phyloP scores from a whole-genome alignment of 2,113 vertebrate genomes.

The Telmatochromis brichardi region DNA sequence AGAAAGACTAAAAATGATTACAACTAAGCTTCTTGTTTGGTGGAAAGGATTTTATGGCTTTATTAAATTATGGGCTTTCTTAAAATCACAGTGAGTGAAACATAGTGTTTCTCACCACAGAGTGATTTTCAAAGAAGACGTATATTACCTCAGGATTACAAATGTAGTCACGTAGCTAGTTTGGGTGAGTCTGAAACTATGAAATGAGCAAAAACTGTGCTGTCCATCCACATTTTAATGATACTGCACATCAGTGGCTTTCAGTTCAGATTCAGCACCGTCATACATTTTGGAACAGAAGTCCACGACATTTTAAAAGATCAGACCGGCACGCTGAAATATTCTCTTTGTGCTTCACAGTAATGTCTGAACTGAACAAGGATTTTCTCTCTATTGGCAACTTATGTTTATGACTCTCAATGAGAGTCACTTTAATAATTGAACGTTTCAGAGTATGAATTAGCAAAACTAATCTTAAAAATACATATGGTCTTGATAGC shows the following conservation, averaged over 20 bases:
- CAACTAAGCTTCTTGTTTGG: neutral
- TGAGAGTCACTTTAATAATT: slow-evolving; percentile 45
- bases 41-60: neutral
- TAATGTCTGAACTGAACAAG: slow-evolving; percentile 9
- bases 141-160: neutral
- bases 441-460: slow-evolving; percentile 42
- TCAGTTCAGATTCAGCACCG: neutral
- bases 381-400: neutral
- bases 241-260: neutral
- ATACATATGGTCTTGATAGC: slow-evolving; percentile 37
- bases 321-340: neutral
- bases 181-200: neutral
- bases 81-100: neutral
- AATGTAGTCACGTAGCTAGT: neutral
- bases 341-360: slow-evolving; percentile 39
- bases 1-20: neutral
- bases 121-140: neutral
- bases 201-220: neutral
- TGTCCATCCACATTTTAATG: neutral
- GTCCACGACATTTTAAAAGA: neutral
- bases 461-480: slow-evolving; percentile 42
- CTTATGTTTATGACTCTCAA: slow-evolving; percentile 13
- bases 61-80: neutral
- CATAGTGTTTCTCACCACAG: neutral
- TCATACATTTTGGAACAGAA: slow-evolving; percentile 24